Conservation (phyloP, 2,797 vertebrate genomes). For the Chanos chanos region DNA sequence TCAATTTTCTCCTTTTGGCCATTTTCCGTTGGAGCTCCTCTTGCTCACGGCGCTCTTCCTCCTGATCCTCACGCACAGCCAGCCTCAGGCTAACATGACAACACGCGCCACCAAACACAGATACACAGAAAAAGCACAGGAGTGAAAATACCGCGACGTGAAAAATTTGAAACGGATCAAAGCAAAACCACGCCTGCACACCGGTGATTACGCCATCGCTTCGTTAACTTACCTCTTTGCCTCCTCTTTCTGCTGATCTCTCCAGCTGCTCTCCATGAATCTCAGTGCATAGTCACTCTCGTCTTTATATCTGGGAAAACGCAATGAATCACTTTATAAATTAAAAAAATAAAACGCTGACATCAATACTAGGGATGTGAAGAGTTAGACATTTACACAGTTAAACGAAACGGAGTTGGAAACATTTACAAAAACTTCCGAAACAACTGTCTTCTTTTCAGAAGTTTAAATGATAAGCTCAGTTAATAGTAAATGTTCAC, state of each 20-base stretch:
- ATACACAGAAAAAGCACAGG: conserved; percentile 21
- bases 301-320: conserved; percentile 85
- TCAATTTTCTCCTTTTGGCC: conserved; percentile 59
- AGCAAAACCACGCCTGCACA: neutral
- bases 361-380: too few relatives aligned
- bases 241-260: conserved; percentile 94
- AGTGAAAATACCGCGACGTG: neutral
- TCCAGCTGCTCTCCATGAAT: conserved; percentile 98
- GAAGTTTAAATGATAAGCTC: too few relatives aligned
- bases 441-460: neutral
- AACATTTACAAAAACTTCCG: neutral
- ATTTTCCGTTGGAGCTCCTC: conserved; percentile 74
- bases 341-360: neutral
- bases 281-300: conserved; percentile 97
- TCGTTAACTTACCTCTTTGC: conserved; percentile 81
- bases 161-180: conserved; percentile 1
- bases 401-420: too few relatives aligned
- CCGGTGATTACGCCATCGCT: neutral
- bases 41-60: conserved; percentile 83
- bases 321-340: neutral
- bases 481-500: too few relatives aligned
- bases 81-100: conserved; percentile 74
- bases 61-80: conserved; percentile 86
- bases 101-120: neutral
- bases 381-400: too few relatives aligned